Percentiles rank a stretch among this genome's conserved stretches.
These are phyloP conservation scores for Scaptomyza caliginosa DNA, from an alignment of 2,888 invertebrate species.

Conservation along the genomic window DNA sequence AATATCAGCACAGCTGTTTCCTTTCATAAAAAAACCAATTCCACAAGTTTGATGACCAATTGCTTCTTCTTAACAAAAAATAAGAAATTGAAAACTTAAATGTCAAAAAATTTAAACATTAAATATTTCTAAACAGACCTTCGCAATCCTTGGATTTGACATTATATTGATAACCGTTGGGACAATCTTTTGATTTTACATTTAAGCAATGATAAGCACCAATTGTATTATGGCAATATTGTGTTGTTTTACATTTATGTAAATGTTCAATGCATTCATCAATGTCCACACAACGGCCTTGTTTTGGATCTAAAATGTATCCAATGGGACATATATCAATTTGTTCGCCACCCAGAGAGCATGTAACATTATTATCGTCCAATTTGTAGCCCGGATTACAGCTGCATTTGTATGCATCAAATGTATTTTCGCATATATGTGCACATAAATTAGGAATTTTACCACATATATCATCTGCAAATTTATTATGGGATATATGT, in stretches of 20 bases:
- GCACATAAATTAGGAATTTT: constrained; percentile 85
- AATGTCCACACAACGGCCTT: constrained; percentile 86
- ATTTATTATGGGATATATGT: no score
- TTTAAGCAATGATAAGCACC: constrained; percentile 88
- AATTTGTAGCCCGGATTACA: constrained; percentile 85
- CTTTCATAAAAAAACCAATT: constrained; percentile 69
- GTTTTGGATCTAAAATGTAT: constrained; percentile 82
- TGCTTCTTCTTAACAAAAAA: not conserved
- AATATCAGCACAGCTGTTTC: constrained; percentile 85
- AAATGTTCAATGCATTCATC: constrained; percentile 90
- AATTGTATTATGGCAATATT: constrained; percentile 88
- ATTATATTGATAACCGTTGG: constrained; percentile 86
- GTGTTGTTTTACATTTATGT: constrained; percentile 86
- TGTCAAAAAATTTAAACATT: no score
- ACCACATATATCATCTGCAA: constrained; percentile 86
- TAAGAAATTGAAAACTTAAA: no score
- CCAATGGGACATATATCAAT: constrained; percentile 84
- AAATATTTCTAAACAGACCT: constrained; percentile 84
- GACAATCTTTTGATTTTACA: constrained; percentile 72
- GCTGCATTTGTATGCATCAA: constrained; percentile 85
- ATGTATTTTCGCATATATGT: constrained; percentile 86
- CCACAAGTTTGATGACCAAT: constrained; percentile 52
- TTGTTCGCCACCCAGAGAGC: constrained; percentile 61
- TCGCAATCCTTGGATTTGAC: constrained; percentile 85
- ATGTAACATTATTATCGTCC: constrained; percentile 85